These are phyloP conservation scores for Mobula hypostoma DNA, from an alignment of 2,113 vertebrate species.

Conservation along the genomic window DNA sequence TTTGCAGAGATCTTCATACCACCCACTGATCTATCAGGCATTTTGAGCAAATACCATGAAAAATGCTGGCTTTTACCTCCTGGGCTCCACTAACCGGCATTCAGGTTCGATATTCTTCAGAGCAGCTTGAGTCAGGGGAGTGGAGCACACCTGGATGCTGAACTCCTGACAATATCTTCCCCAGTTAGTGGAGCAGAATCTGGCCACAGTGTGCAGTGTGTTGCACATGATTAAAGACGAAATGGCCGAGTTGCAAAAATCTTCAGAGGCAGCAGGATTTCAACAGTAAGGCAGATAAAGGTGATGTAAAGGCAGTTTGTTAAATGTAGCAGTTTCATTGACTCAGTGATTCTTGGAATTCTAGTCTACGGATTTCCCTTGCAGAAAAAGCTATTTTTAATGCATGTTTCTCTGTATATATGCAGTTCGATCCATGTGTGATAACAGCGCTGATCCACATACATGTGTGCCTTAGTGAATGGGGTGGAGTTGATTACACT, in stretches of 20 bases:
- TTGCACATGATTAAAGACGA: background rate
- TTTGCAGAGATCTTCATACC: background rate
- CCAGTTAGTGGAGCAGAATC: background rate
- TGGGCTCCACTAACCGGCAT: background rate
- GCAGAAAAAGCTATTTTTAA: background rate
- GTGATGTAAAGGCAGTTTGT: background rate
- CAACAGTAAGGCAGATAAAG: background rate
- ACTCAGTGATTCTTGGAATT: background rate
- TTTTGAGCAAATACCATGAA: background rate
- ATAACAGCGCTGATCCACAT: background rate
- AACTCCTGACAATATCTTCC: background rate
- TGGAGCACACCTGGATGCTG: background rate
- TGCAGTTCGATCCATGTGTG: background rate
- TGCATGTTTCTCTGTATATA: background rate
- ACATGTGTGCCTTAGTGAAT: background rate
- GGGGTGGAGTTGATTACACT: background rate
- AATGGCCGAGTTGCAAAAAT: background rate
- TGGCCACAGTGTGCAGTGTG: background rate
- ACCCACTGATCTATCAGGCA: background rate
- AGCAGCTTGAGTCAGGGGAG: background rate
- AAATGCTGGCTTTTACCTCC: background rate
- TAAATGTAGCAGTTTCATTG: background rate
- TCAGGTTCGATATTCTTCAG: background rate
- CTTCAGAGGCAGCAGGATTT: background rate
- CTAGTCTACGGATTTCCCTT: background rate